phyloP scores from a whole-genome alignment of 2,888 invertebrate genomes.

The Teleiodes luculella region DNA sequence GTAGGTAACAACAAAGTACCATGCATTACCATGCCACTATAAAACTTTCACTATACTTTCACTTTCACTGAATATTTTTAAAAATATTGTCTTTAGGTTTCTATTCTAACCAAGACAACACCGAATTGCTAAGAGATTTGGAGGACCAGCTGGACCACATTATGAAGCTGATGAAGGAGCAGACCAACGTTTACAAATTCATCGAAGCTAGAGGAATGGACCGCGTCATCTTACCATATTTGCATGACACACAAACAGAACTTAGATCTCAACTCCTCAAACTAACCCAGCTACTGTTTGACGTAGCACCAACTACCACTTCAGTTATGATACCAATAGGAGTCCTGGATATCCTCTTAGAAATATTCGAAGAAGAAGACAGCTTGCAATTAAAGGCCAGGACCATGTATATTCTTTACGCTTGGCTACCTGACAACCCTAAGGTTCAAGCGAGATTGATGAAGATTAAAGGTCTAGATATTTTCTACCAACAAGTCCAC shows the following conservation, averaged over 20 bases:
- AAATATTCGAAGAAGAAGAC: slow-evolving; percentile 50
- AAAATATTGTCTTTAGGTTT: no score
- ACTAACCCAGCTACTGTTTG: slow-evolving; percentile 45
- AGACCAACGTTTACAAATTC: slow-evolving; percentile 43
- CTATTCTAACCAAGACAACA: no score
- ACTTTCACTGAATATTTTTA: no score
- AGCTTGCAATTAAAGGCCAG: slow-evolving; percentile 48
- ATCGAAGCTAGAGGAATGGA: slow-evolving; percentile 49
- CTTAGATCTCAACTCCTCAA: slow-evolving; percentile 41
- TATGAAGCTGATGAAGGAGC: slow-evolving; percentile 34
- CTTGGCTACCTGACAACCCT: slow-evolving; percentile 60
- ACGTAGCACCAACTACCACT: slow-evolving; percentile 42
- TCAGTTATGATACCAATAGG: slow-evolving; percentile 39
- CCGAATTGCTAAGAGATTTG: slow-evolving; percentile 29
- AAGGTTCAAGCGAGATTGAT: slow-evolving; percentile 55
- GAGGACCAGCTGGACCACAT: slow-evolving; percentile 35
- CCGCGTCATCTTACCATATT: slow-evolving; percentile 38
- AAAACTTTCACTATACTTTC: no score
- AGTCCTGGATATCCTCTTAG: slow-evolving; percentile 48
- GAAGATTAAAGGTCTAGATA: slow-evolving; percentile 55
- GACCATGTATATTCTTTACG: slow-evolving; percentile 45
- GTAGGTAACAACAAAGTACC: no score
- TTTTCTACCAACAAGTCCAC: slow-evolving; percentile 53
- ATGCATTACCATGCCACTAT: no score
- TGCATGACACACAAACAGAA: slow-evolving; percentile 31